phyloP scores from a whole-genome alignment of 2,888 invertebrate genomes.

The Phortica magna region DNA sequence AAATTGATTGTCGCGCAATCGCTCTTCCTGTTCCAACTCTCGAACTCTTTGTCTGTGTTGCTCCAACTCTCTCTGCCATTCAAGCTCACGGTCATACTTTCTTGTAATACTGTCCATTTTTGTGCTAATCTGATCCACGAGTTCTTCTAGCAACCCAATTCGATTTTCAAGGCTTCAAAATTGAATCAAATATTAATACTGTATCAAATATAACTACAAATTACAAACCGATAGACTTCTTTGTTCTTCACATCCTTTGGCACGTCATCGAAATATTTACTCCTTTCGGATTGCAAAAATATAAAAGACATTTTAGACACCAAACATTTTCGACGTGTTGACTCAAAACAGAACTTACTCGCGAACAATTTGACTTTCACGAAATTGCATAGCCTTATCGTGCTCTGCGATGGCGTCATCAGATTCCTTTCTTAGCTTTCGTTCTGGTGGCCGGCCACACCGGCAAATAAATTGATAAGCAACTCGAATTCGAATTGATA shows the following conservation, averaged over 20 bases:
- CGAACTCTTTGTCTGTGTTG: background rate
- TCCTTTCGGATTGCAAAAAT: background rate
- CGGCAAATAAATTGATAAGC: background rate
- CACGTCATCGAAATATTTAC: constrained; percentile 14
- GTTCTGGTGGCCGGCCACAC: background rate
- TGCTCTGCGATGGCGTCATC: background rate
- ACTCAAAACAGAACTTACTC: background rate
- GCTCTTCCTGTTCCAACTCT: background rate
- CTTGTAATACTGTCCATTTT: constrained; percentile 1
- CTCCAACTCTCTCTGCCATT: background rate
- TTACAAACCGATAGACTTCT: constrained; percentile 5
- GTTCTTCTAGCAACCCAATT: background rate
- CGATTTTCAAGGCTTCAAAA: constrained; percentile 5
- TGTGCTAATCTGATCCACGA: background rate
- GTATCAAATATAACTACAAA: background rate
- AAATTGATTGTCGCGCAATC: no score
- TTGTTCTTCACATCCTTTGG: background rate
- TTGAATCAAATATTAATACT: background rate
- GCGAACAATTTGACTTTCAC: background rate
- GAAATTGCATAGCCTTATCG: background rate
- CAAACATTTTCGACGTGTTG: background rate
- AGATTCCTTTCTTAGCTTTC: background rate
- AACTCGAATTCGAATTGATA: background rate
- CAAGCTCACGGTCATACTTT: background rate
- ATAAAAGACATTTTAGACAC: background rate